A percentile compares a stretch with the other conserved stretches of the same genome.
phyloP scores from a whole-genome alignment of 2,797 vertebrate genomes.

The Chelon auratus region DNA sequence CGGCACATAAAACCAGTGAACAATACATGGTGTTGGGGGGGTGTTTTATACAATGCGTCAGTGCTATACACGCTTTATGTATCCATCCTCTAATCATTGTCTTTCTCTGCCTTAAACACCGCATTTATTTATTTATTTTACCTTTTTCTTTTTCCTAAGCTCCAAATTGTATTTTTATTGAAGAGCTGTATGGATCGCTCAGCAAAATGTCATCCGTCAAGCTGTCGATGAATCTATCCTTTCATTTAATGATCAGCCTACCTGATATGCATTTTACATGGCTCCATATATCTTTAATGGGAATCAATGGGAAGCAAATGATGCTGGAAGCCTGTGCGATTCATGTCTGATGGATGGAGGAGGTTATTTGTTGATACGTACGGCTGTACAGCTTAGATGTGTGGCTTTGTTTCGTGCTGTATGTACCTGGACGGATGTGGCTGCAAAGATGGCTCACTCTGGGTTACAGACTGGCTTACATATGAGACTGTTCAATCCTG shows the following conservation, averaged over 20 bases:
- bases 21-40: not conserved
- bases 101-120: conserved; percentile 35
- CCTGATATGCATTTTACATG: conserved; percentile 84
- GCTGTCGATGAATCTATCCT: conserved; percentile 86
- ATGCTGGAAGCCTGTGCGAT: conserved; percentile 63
- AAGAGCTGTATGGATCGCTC: conserved; percentile 82
- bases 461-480: conserved; percentile 40
- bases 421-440: conserved; percentile 33
- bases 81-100: conserved; percentile 37
- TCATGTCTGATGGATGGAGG: conserved; percentile 59
- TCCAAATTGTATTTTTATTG: conserved; percentile 84
- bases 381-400: conserved; percentile 27
- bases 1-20: not conserved
- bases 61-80: conserved; percentile 11
- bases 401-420: conserved; percentile 36
- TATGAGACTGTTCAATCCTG: conserved; percentile 31
- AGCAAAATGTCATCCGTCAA: conserved; percentile 87
- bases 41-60: conserved; percentile 7
- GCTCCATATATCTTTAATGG: conserved; percentile 82
- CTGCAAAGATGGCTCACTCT: conserved; percentile 44
- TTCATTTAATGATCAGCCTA: conserved; percentile 83
- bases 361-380: conserved; percentile 64
- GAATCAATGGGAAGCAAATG: conserved; percentile 84
- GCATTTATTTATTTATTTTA: conserved; percentile 8
- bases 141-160: conserved; percentile 68